Base-by-base conservation (phyloP, 1,140 invertebrate species). In the Choristoneura fumiferana region DNA sequence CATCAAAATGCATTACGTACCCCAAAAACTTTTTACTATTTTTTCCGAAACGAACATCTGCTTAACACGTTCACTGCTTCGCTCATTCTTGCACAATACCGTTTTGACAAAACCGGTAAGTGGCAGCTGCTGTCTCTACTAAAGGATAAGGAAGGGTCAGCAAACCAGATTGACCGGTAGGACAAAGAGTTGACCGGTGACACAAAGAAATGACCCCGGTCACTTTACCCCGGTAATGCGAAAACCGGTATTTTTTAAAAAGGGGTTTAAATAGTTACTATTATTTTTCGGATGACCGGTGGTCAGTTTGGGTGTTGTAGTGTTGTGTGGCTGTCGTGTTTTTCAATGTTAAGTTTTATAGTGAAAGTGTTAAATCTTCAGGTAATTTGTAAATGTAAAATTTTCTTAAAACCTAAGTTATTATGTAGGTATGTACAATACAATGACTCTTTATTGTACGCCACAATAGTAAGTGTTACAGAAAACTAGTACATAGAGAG, bases 131-230 rank as follows among this genome's bases (percentile, higher is more conserved):
- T 62, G 65, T 62, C n/a, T 4, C 18, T 58, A 39, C 61, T 63
- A 69, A 69, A 62, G 71, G 72, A 69, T 69, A 85, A 83, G 83
- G 70, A 86, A 86, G 85, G 85, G 85, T 88, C 85, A 85, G 76
- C 62, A 40, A 85, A 87, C 81, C 76, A 80, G 84, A 86, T 81
- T 88, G 84, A 84, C 84, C 84, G 83, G 81, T 84, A 69, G 72
- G 77, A 22, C 57, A 78, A 67, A 82, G 62, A 63, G 60, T 54
- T 86, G 83, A 87, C 85, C 85, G 82, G 67, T 79, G 78, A 68
- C 78, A 76, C 69, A 84, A 76, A 76, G n/a, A 29, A 6, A 2
- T 29, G 22, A 29, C 22, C 22, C 79, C 81, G 84, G 81, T 81
- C 81, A 84, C 60, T 81, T 81, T 82, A 54, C 58, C 71, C 63